Evolutionary conservation across 2,113 vertebrate genomes (phyloP).

Genomic region (Malaclemys terrapin): DNA sequence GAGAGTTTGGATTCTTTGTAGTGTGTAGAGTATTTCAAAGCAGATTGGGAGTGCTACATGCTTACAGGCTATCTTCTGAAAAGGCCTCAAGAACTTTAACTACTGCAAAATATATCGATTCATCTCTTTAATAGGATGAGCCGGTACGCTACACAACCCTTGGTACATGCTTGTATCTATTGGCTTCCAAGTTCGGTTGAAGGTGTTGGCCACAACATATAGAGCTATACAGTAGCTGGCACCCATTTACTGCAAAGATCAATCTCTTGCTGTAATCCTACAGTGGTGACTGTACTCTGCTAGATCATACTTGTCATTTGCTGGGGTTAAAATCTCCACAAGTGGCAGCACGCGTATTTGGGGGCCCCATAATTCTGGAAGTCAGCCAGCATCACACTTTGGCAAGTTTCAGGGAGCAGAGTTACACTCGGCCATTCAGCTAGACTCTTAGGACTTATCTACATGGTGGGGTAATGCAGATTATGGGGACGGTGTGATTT

Average conservation of each 20-base stretch:
- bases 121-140: slow-evolving; percentile 52
- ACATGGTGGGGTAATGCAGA: no score
- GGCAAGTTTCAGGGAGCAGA: slow-evolving; percentile 45
- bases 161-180: neutral
- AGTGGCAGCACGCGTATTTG: slow-evolving; percentile 65
- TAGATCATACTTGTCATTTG: slow-evolving; percentile 62
- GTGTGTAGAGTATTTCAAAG: slow-evolving; percentile 21
- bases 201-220: slow-evolving; percentile 35
- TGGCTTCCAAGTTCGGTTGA: slow-evolving; percentile 5
- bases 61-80: neutral
- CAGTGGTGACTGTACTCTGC: slow-evolving; percentile 45
- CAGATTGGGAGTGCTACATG: slow-evolving; percentile 3
- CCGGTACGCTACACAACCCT: neutral
- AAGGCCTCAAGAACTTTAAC: neutral
- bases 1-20: slow-evolving; percentile 40
- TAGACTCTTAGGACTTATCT: neutral
- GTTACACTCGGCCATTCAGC: slow-evolving; percentile 55
- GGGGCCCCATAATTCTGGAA: slow-evolving; percentile 66
- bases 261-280: slow-evolving; percentile 11
- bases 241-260: neutral
- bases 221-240: slow-evolving; percentile 20
- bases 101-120: slow-evolving; percentile 47
- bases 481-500: no score
- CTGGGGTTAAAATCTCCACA: slow-evolving; percentile 56
- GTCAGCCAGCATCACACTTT: slow-evolving; percentile 63